Evolutionary conservation across 1,140 invertebrate genomes (phyloP), one percentile per base, ranked within the genome.

Genomic region (Calliopsis andreniformis): DNA sequence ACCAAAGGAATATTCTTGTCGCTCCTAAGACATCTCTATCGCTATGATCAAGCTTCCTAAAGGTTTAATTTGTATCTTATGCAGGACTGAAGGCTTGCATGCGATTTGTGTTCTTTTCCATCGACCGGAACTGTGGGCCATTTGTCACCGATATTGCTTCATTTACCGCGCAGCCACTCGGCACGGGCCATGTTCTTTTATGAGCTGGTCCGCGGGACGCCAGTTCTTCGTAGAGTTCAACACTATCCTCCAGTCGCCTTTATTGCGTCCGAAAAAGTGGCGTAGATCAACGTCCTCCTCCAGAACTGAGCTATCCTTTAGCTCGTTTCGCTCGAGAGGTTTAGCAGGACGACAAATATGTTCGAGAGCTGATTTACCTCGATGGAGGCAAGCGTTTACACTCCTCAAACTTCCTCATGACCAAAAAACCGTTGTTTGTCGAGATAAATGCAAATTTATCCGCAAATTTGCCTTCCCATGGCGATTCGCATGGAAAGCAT

Each of bases 321-420:
- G 8, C 63, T 25, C 47, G n/a, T 28, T 20, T 39, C 47, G 58
- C 25, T 23, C 45, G 59, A 61, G 67, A 58, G 79, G 79, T 79
- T 81, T 81, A 81, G 79, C 76, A 49, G 75, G 68, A 79, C 78
- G 78, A 76, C 78, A 78, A 78, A 80, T 78, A 80, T 42, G 47
- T 30, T 32, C 43, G 20, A 39, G 59, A 58, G 61, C 45, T 76
- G 61, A 72, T 78, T 56, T 35, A 35, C 30, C 18, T 0, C 16
- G n/a, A n/a, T n/a, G n/a, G n/a, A n/a, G 10, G 23, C 43, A 18
- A 14, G 20, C 23, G 16, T n/a, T n/a, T n/a, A n/a, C n/a, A n/a
- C n/a, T n/a, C n/a, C n/a, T n/a, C n/a, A n/a, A n/a, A n/a, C n/a
- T n/a, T n/a, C n/a, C n/a, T n/a, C n/a, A n/a, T n/a, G n/a, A n/a